A percentile compares a stretch with the other conserved stretches of the same genome.
Evolutionary conservation across 2,797 vertebrate species (phyloP).

Genomic region (Ptychadena robeensis): DNA sequence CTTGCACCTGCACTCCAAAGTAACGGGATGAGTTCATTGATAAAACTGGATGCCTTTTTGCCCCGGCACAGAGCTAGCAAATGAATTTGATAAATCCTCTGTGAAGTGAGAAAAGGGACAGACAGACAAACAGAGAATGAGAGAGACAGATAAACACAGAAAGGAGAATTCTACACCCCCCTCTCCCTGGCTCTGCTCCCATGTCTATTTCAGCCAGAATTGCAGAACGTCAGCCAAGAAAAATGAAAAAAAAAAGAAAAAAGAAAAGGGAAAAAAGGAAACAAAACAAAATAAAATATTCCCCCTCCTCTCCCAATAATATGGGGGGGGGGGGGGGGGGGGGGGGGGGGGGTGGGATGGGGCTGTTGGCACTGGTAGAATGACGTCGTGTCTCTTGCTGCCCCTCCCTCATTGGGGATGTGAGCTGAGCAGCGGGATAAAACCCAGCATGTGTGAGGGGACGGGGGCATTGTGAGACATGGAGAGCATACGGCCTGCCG

Average conservation of each 20-base stretch:
- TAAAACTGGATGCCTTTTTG: slow-evolving; percentile 47
- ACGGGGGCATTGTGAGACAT: slow-evolving; percentile 63
- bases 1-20: slow-evolving; percentile 54
- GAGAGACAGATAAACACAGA: slow-evolving; percentile 57
- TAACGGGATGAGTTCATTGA: slow-evolving; percentile 56
- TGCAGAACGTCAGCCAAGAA: slow-evolving; percentile 59
- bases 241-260: slow-evolving; percentile 57
- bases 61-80: slow-evolving; percentile 25
- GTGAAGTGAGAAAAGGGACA: slow-evolving; percentile 51
- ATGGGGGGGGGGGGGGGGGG: slow-evolving; percentile 55
- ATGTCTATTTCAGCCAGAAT: slow-evolving; percentile 62
- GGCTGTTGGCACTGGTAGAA: slow-evolving; percentile 59
- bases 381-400: slow-evolving; percentile 62
- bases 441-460: slow-evolving; percentile 61
- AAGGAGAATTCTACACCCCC: slow-evolving; percentile 48
- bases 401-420: slow-evolving; percentile 60
- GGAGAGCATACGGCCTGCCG: slow-evolving; percentile 60
- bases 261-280: slow-evolving; percentile 47
- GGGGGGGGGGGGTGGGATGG: slow-evolving; percentile 58
- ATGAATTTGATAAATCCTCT: slow-evolving; percentile 53
- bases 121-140: slow-evolving; percentile 53
- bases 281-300: slow-evolving; percentile 57
- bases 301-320: slow-evolving; percentile 59
- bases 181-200: slow-evolving; percentile 56
- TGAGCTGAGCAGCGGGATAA: slow-evolving; percentile 61